Conservation (phyloP, 2,113 vertebrate species). For the Hylia prasina region DNA sequence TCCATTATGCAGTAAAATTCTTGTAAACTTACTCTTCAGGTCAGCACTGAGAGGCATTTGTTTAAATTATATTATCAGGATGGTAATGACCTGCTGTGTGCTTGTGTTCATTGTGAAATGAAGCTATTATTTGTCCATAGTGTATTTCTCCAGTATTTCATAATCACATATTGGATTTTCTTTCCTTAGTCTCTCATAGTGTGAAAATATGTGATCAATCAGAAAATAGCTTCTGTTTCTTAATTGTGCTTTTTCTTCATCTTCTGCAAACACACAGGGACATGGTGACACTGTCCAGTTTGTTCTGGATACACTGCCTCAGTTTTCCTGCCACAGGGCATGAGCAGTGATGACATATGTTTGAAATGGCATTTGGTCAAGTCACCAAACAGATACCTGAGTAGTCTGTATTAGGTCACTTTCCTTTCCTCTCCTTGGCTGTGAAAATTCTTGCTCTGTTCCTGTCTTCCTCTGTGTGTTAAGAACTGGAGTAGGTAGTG, state of each 20-base stretch:
- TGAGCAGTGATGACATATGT: not conserved
- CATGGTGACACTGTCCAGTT: not conserved
- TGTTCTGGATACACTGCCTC: not conserved
- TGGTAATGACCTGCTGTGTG: not conserved
- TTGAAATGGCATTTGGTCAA: slow-evolving; percentile 4
- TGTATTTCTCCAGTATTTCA: not conserved
- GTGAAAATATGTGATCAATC: not conserved
- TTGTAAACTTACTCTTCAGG: not conserved
- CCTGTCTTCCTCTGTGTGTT: not conserved
- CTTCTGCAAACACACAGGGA: not conserved
- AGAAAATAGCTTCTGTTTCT: not conserved
- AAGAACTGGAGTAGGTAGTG: not conserved
- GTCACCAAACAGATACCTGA: not conserved
- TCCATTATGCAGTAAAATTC: not conserved
- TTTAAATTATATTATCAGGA: not conserved
- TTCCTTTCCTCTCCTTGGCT: not conserved
- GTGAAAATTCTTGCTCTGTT: not conserved
- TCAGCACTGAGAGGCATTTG: not conserved
- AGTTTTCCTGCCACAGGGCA: not conserved
- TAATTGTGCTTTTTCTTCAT: not conserved
- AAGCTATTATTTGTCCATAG: not conserved
- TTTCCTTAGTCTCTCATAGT: not conserved
- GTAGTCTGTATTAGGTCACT: not conserved
- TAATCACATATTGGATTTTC: not conserved
- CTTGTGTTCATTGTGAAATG: not conserved